Base-by-base conservation (phyloP, 2,888 invertebrate species). In the Epirrhoe tristata region DNA sequence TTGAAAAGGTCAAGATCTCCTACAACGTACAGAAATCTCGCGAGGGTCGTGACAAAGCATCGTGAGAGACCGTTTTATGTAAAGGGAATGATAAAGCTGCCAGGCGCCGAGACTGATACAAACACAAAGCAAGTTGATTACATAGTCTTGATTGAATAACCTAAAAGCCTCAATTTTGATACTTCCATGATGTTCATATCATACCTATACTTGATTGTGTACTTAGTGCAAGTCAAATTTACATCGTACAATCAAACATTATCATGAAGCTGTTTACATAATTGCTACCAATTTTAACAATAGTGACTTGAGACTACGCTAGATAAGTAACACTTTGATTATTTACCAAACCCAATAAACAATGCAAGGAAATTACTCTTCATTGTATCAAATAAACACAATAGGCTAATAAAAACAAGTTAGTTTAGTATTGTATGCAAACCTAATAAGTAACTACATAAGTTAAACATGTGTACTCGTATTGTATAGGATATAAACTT, bases 141-240 rank as follows among this genome's bases (percentile, higher is more conserved):
- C 56, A 59, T 63, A 63, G 59, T 63, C 52, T 57, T 50, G 32
- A 63, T 64, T 65, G 61, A 58, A 73, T 67, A 72, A 67, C 73
- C 72, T 72, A 63, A 62, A 69, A 59, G 16, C 43, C 58, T 51
- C 16, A 64, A 67, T 60, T 57, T 57, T 51, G 51, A 61, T 43
- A 43, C 34, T 43, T 24, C 46, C 36, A 16, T 39, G 51, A 62
- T 51, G 34, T 31, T 51, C 0, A 43, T 58, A n/a, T n/a, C n/a
- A n/a, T n/a, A n/a, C n/a, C n/a, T n/a, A 50, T n/a, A 43, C 43
- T 62, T 32, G 32, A 36, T 36, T 62, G 36, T 62, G 32, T 57
- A 31, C 17, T 24, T 12, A 58, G 48, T 43, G 36, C 43, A 61
- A 50, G 39, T 51, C 32, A 55, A 52, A 59, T 12, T n/a, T 52